Conservation (phyloP, 2,797 vertebrate genomes). For the Rhinogobio ventralis region DNA sequence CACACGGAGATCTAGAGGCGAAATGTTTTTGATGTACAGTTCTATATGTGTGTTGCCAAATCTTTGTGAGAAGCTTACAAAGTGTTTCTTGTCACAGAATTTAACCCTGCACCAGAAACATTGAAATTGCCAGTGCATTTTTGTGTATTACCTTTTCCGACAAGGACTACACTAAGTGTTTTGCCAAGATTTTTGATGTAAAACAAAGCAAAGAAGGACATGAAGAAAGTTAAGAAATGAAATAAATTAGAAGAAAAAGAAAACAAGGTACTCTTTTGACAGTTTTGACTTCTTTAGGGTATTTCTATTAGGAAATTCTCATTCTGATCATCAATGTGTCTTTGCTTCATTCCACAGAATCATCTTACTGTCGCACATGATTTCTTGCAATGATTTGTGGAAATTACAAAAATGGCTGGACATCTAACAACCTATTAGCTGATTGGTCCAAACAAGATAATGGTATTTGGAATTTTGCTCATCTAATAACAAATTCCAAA, state of each 20-base stretch:
- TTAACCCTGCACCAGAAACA: slow-evolving; percentile 21
- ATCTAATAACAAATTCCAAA: background rate
- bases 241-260: background rate
- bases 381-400: background rate
- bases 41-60: slow-evolving; percentile 44
- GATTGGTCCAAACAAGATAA: too few relatives aligned
- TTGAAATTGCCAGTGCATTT: background rate
- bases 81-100: slow-evolving; percentile 44
- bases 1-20: background rate
- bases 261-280: background rate
- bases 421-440: background rate
- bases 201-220: slow-evolving; percentile 5
- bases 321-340: background rate
- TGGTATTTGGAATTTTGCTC: too few relatives aligned
- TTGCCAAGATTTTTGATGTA: slow-evolving; percentile 3
- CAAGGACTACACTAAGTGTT: slow-evolving; percentile 31
- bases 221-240: background rate
- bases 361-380: background rate
- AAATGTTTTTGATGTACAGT: slow-evolving; percentile 48
- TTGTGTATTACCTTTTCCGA: slow-evolving; percentile 34
- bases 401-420: background rate
- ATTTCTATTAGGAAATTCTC: background rate
- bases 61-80: slow-evolving; percentile 27
- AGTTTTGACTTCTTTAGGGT: background rate
- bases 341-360: background rate